These are phyloP conservation scores for Chaitophorus viminalis DNA, from an alignment of 2,888 invertebrate species.

Conservation along the genomic window DNA sequence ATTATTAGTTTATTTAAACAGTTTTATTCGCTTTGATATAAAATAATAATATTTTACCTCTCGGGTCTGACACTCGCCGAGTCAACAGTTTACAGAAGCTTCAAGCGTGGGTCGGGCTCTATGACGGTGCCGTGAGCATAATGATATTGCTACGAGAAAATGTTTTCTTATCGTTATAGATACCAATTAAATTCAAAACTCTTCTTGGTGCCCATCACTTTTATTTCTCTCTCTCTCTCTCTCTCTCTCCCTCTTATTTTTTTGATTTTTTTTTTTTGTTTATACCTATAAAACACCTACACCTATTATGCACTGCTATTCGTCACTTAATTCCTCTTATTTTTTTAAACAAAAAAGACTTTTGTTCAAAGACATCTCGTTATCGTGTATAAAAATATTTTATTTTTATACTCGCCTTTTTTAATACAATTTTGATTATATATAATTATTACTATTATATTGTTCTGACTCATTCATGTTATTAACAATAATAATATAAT, in stretches of 20 bases:
- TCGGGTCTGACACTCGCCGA: background rate
- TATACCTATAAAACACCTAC: background rate
- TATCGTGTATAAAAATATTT: no score
- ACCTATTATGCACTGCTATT: background rate
- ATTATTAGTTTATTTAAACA: conserved; percentile 42
- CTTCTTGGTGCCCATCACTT: background rate
- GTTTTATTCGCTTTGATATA: background rate
- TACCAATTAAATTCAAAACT: conserved; percentile 12
- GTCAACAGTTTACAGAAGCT: background rate
- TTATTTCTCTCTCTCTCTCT: no score
- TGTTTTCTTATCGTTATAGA: conserved; percentile 5
- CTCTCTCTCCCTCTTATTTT: no score
- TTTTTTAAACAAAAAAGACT: background rate
- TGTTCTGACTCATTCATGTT: background rate
- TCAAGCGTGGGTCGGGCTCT: no score
- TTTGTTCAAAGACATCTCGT: background rate
- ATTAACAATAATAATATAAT: background rate
- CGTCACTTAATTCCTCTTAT: background rate
- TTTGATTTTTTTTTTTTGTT: no score
- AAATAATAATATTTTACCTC: background rate
- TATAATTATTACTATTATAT: background rate
- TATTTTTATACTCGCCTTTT: background rate
- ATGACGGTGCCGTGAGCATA: background rate
- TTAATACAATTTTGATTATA: background rate
- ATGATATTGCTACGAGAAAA: background rate